Evolutionary conservation across 2,797 vertebrate species (phyloP).

Genomic region (Podargus strigoides): DNA sequence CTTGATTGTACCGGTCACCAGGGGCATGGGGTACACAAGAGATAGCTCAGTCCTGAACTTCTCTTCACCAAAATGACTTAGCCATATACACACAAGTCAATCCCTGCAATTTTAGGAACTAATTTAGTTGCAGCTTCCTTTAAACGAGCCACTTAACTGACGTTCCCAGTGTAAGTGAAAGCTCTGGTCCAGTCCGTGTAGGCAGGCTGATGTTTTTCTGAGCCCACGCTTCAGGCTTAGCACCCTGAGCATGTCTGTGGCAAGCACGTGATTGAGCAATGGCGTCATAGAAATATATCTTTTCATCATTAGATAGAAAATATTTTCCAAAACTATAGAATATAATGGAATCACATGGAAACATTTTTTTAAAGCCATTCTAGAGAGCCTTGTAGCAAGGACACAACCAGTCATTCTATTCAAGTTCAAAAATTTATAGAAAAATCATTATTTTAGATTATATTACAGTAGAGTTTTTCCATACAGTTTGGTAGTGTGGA

Average conservation of each 20-base stretch:
- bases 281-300: neutral
- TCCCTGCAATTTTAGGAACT: neutral
- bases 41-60: neutral
- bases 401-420: neutral
- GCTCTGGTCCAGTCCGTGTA: neutral
- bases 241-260: neutral
- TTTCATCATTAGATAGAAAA: neutral
- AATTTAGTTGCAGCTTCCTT: neutral
- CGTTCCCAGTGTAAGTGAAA: neutral
- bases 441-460: neutral
- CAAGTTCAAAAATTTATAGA: neutral
- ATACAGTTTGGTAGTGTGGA: neutral
- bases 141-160: neutral
- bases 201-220: neutral
- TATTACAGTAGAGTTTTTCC: neutral
- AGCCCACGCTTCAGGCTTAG: neutral
- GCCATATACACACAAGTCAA: neutral
- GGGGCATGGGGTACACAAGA: neutral
- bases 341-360: neutral
- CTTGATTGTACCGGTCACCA: neutral
- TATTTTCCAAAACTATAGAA: neutral
- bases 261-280: neutral
- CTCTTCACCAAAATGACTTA: neutral
- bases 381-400: neutral
- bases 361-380: neutral